Conservation (phyloP, 2,888 invertebrate genomes). For the Acanthococcus lagerstroemiae region DNA sequence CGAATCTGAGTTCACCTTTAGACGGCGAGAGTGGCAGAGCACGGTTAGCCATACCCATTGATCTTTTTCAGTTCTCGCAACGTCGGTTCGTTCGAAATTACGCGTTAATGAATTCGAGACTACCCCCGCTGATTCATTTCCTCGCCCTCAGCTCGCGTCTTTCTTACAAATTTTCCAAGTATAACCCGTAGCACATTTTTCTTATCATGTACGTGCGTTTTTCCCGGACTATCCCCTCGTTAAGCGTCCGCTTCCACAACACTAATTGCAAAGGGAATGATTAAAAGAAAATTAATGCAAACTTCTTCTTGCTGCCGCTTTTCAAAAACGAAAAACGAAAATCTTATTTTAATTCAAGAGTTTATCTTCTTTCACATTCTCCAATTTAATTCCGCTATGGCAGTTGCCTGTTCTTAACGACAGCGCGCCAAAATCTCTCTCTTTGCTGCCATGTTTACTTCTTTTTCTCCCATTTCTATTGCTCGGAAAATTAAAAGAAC, state of each 20-base stretch:
- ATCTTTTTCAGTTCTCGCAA: too few relatives aligned
- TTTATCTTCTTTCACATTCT: conserved; percentile 31
- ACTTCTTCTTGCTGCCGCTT: conserved; percentile 32
- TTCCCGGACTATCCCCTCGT: conserved; percentile 28
- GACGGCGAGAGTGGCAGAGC: too few relatives aligned
- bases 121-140: conserved; percentile 14
- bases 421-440: conserved; percentile 19
- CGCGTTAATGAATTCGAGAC: conserved; percentile 27
- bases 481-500: conserved; percentile 25
- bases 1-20: too few relatives aligned
- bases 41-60: too few relatives aligned
- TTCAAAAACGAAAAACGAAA: conserved; percentile 30
- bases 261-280: conserved; percentile 35
- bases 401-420: conserved; percentile 29
- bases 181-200: conserved; percentile 31
- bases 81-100: too few relatives aligned
- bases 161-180: conserved; percentile 19
- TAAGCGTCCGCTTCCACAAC: conserved; percentile 34
- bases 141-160: conserved; percentile 24
- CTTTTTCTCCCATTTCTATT: conserved; percentile 10
- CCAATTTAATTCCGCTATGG: conserved; percentile 29
- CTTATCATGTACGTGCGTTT: conserved; percentile 30
- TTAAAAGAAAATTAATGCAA: conserved; percentile 35
- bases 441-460: conserved; percentile 14
- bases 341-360: conserved; percentile 31